phyloP scores from a whole-genome alignment of 2,797 vertebrate genomes.

The Iguana delicatissima region DNA sequence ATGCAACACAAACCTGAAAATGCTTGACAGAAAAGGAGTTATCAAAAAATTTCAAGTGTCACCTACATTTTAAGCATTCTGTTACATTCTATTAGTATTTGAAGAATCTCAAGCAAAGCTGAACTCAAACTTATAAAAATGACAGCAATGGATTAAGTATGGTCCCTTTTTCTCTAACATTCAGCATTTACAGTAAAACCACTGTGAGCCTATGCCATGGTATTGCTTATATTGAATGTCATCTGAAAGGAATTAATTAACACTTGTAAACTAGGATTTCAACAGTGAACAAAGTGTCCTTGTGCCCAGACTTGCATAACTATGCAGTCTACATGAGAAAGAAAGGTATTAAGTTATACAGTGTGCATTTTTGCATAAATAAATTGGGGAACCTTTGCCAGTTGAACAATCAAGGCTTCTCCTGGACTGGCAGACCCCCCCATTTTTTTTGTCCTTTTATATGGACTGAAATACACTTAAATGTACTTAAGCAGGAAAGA shows the following conservation, averaged over 20 bases:
- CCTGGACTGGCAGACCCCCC: background rate
- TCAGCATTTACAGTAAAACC: constrained; percentile 12
- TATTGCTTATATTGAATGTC: background rate
- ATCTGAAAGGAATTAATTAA: background rate
- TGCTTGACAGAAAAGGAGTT: background rate
- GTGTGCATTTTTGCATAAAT: background rate
- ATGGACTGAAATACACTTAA: background rate
- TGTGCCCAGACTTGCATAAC: fast-evolving
- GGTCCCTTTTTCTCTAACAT: background rate
- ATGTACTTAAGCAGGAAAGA: background rate
- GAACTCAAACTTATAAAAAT: background rate
- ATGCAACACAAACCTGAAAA: background rate
- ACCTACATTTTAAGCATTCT: fast-evolving
- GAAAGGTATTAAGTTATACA: background rate
- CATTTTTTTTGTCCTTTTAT: background rate
- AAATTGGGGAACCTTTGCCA: fast-evolving
- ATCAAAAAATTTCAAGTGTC: background rate
- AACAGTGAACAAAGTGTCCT: background rate
- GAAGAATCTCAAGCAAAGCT: fast-evolving
- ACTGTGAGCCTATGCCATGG: background rate
- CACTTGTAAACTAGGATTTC: background rate
- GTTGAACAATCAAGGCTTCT: background rate
- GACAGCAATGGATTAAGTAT: background rate
- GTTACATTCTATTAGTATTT: background rate
- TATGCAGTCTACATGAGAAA: fast-evolving